Percentiles rank a stretch among this genome's conserved stretches.
phyloP scores from a whole-genome alignment of 2,888 invertebrate genomes.

The Philonicus albiceps region DNA sequence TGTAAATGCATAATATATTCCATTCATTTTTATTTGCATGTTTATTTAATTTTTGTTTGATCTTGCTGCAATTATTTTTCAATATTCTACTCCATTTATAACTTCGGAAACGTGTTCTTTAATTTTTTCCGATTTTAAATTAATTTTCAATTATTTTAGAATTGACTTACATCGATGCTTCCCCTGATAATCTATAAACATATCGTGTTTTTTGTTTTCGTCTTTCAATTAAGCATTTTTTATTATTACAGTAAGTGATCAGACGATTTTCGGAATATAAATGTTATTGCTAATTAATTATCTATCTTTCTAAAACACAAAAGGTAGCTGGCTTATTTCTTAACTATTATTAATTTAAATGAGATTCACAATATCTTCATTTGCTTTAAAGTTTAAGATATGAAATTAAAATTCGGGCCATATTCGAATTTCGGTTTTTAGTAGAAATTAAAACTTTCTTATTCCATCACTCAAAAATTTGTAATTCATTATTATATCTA shows the following conservation, averaged over 20 bases:
- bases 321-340: neutral
- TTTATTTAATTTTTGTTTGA: conserved; percentile 34
- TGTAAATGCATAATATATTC: conserved; percentile 34
- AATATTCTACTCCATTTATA: conserved; percentile 13
- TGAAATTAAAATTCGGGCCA: neutral
- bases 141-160: neutral
- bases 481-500: neutral
- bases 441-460: neutral
- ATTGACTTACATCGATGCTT: conserved; percentile 6
- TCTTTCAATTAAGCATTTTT: neutral
- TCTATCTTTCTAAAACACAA: neutral
- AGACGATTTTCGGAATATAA: neutral
- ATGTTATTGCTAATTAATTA: neutral
- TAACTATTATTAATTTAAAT: neutral
- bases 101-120: neutral
- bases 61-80: conserved; percentile 27
- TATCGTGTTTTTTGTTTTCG: neutral
- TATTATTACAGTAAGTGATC: neutral
- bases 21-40: conserved; percentile 33
- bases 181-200: neutral
- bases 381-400: neutral
- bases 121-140: neutral
- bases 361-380: neutral
- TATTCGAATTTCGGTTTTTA: neutral
- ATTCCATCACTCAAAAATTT: neutral